Evolutionary conservation across 1,140 invertebrate species (phyloP).

Genomic region (Lepidurus couesii): DNA sequence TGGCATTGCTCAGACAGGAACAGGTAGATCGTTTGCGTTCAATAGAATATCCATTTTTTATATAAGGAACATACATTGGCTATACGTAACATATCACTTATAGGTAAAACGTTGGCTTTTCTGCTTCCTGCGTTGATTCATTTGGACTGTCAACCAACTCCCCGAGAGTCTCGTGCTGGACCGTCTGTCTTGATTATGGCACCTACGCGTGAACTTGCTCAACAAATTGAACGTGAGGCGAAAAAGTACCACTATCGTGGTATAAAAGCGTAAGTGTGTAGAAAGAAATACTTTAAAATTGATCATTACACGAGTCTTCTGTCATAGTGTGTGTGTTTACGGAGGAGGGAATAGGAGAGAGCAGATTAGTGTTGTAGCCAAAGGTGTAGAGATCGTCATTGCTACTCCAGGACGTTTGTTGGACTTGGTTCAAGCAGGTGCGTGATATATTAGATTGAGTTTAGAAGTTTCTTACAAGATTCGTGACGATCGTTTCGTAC

Average conservation of each 20-base stretch:
- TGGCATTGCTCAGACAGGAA: conserved; percentile 89
- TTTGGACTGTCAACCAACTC: conserved; percentile 69
- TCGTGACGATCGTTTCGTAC: conserved; percentile 22
- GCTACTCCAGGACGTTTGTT: conserved; percentile 84
- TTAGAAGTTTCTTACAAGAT: background rate
- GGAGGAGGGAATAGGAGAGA: conserved; percentile 70
- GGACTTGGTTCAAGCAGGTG: conserved; percentile 59
- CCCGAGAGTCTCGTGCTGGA: conserved; percentile 61
- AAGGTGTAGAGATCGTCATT: conserved; percentile 79
- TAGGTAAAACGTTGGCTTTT: conserved; percentile 82
- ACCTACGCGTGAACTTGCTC: conserved; percentile 81
- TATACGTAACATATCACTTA: conserved; percentile 32
- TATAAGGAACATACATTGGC: background rate
- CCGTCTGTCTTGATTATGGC: conserved; percentile 81
- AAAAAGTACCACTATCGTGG: conserved; percentile 75
- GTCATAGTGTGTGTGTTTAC: conserved; percentile 69
- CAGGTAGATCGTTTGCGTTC: conserved; percentile 57
- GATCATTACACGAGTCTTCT: conserved; percentile 29
- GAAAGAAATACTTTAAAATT: conserved; percentile 28
- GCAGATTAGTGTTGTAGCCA: conserved; percentile 63
- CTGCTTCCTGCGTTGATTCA: conserved; percentile 83
- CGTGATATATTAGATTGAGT: conserved; percentile 36
- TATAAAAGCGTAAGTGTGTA: conserved; percentile 63
- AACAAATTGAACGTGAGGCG: conserved; percentile 85
- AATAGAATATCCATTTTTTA: background rate